These are phyloP conservation scores for Stomatorhinus ivindoensis DNA, from an alignment of 2,113 vertebrate genomes.

Conservation along the genomic window DNA sequence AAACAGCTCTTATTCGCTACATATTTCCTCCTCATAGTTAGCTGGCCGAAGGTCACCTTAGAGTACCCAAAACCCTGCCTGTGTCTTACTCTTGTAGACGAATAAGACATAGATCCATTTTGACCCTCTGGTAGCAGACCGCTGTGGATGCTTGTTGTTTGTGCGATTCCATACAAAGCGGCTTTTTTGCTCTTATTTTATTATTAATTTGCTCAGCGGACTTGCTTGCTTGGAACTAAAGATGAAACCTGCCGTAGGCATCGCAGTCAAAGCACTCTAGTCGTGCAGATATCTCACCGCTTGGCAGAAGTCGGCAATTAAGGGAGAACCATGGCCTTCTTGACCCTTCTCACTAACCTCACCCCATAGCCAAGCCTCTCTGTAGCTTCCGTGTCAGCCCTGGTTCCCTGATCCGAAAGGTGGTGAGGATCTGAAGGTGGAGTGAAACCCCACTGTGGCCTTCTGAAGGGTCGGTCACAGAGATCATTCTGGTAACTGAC, in stretches of 20 bases:
- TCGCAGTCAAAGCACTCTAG: not conserved
- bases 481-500: not conserved
- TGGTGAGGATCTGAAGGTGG: not conserved
- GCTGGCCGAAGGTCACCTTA: not conserved
- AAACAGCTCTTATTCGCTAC: not conserved
- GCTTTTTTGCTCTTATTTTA: not conserved
- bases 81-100: not conserved
- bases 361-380: not conserved
- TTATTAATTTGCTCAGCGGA: not conserved
- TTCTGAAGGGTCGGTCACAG: not conserved
- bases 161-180: not conserved
- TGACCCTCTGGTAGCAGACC: not conserved
- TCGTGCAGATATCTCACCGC: not conserved
- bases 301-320: slow-evolving; percentile 2
- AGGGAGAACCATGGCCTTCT: not conserved
- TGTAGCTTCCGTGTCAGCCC: not conserved
- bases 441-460: not conserved
- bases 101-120: not conserved
- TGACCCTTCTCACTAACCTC: not conserved
- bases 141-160: not conserved
- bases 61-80: not conserved
- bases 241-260: not conserved
- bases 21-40: not conserved
- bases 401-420: not conserved
- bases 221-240: not conserved